Conservation (phyloP, 92 coral and sea anemone genomes). For the Palythoa caribaeorum region DNA sequence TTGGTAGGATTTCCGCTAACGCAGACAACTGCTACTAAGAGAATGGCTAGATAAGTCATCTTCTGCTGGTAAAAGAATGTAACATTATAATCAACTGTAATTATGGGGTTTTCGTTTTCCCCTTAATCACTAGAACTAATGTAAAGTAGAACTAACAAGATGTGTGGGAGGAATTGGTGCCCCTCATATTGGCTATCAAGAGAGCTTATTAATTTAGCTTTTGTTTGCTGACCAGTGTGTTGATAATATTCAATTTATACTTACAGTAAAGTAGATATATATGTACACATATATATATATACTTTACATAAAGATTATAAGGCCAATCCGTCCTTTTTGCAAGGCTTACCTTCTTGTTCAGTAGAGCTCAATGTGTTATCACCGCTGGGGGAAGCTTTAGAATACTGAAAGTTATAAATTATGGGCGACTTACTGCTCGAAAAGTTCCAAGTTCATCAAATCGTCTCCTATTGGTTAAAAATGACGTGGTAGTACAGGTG, state of each 20-base stretch:
- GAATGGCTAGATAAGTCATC: constrained; percentile 82
- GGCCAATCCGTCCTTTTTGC: constrained; percentile 13
- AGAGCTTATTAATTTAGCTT: no score
- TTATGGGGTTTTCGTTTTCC: neutral
- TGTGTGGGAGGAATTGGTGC: neutral
- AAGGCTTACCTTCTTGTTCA: constrained; percentile 72
- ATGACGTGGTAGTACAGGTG: constrained; percentile 68
- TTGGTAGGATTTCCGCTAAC: constrained; percentile 83
- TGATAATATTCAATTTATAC: no score
- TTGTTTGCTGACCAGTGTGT: no score
- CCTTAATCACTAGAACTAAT: neutral
- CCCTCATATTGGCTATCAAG: no score
- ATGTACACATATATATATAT: neutral
- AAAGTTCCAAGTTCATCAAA: constrained; percentile 56
- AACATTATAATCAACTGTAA: neutral
- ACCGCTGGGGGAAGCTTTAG: constrained; percentile 76
- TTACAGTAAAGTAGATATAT: no score
- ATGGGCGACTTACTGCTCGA: constrained; percentile 82
- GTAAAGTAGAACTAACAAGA: neutral
- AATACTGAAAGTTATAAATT: constrained; percentile 90
- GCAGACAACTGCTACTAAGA: constrained; percentile 89
- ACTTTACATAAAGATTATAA: neutral
- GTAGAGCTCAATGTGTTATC: constrained; percentile 69
- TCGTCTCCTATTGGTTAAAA: constrained; percentile 55
- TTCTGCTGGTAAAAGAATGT: constrained; percentile 50